Percentiles rank a stretch among this genome's conserved stretches.
These are phyloP conservation scores for Nixonia krombeini DNA, from an alignment of 1,140 invertebrate species.

Conservation along the genomic window DNA sequence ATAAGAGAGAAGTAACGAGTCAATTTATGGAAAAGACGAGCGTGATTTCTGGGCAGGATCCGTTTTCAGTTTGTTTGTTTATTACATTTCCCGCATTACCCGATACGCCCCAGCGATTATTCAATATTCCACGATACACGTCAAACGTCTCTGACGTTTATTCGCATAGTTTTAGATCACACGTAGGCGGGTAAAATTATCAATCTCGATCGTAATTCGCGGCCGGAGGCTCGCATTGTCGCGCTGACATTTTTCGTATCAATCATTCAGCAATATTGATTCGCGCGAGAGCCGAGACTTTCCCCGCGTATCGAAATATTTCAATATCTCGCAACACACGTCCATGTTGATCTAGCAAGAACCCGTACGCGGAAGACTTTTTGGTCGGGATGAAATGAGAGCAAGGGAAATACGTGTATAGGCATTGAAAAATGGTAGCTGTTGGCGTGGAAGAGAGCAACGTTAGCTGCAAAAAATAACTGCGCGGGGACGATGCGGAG, in stretches of 20 bases:
- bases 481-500: slow-evolving; percentile 42
- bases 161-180: too few species aligned
- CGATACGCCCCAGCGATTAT: too few species aligned
- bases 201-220: slow-evolving; percentile 16
- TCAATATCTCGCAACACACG: slow-evolving; percentile 60
- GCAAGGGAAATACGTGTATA: slow-evolving; percentile 33
- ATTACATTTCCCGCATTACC: too few species aligned
- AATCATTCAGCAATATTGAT: slow-evolving; percentile 38
- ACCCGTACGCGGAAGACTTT: slow-evolving; percentile 30
- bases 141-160: neutral
- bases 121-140: neutral
- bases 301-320: slow-evolving; percentile 55
- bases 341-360: slow-evolving; percentile 47
- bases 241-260: slow-evolving; percentile 47
- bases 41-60: neutral
- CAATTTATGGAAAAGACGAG: neutral
- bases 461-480: slow-evolving; percentile 44
- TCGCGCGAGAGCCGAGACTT: slow-evolving; percentile 7
- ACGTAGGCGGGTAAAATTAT: slow-evolving; percentile 2
- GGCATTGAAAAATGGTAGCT: slow-evolving; percentile 25
- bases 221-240: slow-evolving; percentile 32
- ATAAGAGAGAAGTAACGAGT: slow-evolving; percentile 4
- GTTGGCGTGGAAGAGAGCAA: slow-evolving; percentile 39
- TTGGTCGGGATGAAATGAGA: slow-evolving; percentile 40
- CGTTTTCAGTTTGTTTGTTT: too few species aligned